A percentile compares a stretch with the other conserved stretches of the same genome.
phyloP scores from a whole-genome alignment of 2,888 invertebrate species.

The Spodoptera exigua region DNA sequence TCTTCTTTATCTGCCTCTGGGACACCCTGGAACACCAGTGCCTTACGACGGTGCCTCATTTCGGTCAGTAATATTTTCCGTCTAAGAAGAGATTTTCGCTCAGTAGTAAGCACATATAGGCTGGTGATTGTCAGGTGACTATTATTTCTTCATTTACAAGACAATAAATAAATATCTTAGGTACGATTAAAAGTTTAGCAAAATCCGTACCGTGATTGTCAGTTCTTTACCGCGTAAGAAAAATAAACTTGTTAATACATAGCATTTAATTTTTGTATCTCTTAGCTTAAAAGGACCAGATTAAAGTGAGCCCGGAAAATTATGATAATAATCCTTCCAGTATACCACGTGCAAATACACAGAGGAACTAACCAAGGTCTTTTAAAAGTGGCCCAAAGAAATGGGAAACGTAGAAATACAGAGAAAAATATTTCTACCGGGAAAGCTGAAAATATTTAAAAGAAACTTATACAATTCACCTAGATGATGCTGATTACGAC shows the following conservation, averaged over 20 bases:
- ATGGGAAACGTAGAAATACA: slow-evolving; percentile 32
- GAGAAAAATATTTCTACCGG: not conserved
- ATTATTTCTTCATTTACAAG: too few species aligned
- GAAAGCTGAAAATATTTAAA: too few species aligned
- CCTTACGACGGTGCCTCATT: too few species aligned
- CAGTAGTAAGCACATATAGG: too few species aligned
- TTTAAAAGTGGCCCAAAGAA: slow-evolving; percentile 25
- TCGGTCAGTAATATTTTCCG: too few species aligned
- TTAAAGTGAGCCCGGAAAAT: not conserved
- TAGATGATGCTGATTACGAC: too few species aligned
- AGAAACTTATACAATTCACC: not conserved
- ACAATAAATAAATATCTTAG: too few species aligned
- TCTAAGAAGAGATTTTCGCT: too few species aligned
- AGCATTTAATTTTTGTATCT: slow-evolving; percentile 22
- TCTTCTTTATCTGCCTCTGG: too few species aligned
- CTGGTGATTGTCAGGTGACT: too few species aligned
- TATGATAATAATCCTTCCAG: slow-evolving; percentile 5
- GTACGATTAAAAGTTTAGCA: too few species aligned
- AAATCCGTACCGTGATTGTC: not conserved
- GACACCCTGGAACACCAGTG: too few species aligned
- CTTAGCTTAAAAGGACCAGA: slow-evolving; percentile 10
- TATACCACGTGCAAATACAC: slow-evolving; percentile 1
- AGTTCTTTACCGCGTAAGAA: not conserved
- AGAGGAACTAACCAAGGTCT: slow-evolving; percentile 3
- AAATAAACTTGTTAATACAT: slow-evolving; percentile 8